phyloP scores from a whole-genome alignment of 2,797 vertebrate species.

The Nyctibius grandis region DNA sequence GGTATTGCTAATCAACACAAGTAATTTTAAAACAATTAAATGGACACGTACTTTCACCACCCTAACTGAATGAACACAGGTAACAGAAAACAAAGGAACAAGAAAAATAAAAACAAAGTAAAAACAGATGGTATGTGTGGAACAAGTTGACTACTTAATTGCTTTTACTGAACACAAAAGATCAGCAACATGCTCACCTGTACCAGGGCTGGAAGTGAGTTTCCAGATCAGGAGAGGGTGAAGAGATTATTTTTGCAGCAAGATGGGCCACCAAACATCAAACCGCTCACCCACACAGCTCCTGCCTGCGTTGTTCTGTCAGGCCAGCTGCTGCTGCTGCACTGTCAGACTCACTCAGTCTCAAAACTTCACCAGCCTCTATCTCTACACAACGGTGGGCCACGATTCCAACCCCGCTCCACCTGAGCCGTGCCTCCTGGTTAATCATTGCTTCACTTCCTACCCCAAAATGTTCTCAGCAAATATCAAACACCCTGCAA shows the following conservation, averaged over 20 bases:
- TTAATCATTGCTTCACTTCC: neutral
- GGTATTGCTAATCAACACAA: neutral
- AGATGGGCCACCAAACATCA: neutral
- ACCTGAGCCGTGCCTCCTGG: neutral
- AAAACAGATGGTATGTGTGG: accelerated
- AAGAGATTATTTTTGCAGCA: neutral
- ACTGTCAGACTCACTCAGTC: neutral
- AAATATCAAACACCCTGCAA: accelerated
- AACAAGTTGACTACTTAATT: neutral
- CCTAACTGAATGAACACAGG: neutral
- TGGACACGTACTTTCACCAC: neutral
- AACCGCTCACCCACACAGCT: neutral
- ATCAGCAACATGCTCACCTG: neutral
- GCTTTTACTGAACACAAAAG: too few species aligned
- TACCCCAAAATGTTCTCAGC: accelerated
- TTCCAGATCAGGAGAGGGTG: neutral
- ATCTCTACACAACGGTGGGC: neutral
- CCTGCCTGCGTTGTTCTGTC: accelerated
- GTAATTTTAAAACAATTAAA: neutral
- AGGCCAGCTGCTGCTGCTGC: neutral
- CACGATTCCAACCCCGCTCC: neutral
- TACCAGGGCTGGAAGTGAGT: neutral
- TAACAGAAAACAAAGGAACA: accelerated
- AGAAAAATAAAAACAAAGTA: neutral
- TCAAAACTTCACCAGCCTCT: neutral